phyloP scores from a whole-genome alignment of 2,888 invertebrate genomes.

The Tribolium freemani region DNA sequence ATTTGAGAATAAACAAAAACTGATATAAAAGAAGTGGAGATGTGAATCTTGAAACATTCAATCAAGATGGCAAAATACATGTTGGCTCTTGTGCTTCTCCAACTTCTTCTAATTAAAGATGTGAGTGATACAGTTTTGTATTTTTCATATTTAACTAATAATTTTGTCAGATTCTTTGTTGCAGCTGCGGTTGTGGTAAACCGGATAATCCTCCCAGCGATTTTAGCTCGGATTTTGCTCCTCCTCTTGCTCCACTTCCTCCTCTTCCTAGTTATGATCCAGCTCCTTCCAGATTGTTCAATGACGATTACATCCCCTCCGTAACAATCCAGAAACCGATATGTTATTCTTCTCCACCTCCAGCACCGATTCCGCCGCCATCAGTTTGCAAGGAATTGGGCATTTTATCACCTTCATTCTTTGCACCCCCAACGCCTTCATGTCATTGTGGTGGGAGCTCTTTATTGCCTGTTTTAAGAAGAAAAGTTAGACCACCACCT shows the following conservation, averaged over 20 bases:
- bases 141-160: not conserved
- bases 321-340: constrained; percentile 12
- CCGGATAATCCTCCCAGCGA: not conserved
- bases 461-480: not conserved
- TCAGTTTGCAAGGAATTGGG: constrained; percentile 19
- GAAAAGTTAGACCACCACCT: not conserved
- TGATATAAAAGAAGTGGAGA: not conserved
- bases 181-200: constrained; percentile 13
- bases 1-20: not conserved
- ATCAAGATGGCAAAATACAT: not conserved
- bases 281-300: not conserved
- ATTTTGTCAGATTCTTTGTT: constrained; percentile 12
- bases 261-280: not conserved
- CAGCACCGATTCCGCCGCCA: constrained; percentile 4
- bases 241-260: not conserved
- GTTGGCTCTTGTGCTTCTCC: not conserved
- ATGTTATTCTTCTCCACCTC: not conserved
- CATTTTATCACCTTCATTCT: not conserved
- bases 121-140: not conserved
- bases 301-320: not conserved
- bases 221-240: not conserved
- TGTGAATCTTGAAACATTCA: not conserved
- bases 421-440: constrained; percentile 1
- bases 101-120: not conserved
- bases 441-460: not conserved